A percentile compares a stretch with the other conserved stretches of the same genome.
phyloP scores from a whole-genome alignment of 2,888 invertebrate species.

The Ochropleura plecta region DNA sequence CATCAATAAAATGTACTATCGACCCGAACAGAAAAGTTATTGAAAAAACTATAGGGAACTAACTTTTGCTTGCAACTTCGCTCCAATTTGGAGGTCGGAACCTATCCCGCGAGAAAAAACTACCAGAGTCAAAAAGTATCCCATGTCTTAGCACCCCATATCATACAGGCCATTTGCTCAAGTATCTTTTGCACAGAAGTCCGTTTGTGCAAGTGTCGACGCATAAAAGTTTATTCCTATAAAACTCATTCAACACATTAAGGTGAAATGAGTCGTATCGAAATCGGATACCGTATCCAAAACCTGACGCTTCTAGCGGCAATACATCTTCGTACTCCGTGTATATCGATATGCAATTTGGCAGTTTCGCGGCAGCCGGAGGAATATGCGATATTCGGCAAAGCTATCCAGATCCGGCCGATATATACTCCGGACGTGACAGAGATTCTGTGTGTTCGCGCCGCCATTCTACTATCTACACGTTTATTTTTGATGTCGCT shows the following conservation, averaged over 20 bases:
- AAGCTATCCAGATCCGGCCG: slow-evolving; percentile 49
- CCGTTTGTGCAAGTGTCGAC: no score
- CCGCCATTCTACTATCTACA: slow-evolving; percentile 48
- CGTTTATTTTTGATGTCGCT: slow-evolving; percentile 57
- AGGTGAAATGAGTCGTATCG: no score
- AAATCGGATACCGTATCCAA: neutral
- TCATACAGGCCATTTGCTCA: no score
- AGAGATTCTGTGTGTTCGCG: slow-evolving; percentile 52
- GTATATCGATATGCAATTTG: slow-evolving; percentile 79
- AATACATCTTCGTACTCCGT: slow-evolving; percentile 18
- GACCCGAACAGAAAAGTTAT: neutral
- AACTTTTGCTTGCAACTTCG: neutral
- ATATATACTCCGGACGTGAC: slow-evolving; percentile 70
- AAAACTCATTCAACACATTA: no score
- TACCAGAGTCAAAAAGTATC: neutral
- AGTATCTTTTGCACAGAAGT: no score
- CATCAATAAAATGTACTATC: neutral
- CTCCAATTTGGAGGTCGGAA: no score
- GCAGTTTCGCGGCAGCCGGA: slow-evolving; percentile 69
- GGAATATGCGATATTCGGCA: slow-evolving; percentile 72
- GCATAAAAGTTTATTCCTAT: no score
- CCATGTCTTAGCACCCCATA: neutral
- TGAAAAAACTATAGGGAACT: neutral
- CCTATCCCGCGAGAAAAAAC: no score
- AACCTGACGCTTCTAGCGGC: slow-evolving; percentile 55